These are phyloP conservation scores for Oryzias sinensis DNA, from an alignment of 2,797 vertebrate species.

Conservation along the genomic window DNA sequence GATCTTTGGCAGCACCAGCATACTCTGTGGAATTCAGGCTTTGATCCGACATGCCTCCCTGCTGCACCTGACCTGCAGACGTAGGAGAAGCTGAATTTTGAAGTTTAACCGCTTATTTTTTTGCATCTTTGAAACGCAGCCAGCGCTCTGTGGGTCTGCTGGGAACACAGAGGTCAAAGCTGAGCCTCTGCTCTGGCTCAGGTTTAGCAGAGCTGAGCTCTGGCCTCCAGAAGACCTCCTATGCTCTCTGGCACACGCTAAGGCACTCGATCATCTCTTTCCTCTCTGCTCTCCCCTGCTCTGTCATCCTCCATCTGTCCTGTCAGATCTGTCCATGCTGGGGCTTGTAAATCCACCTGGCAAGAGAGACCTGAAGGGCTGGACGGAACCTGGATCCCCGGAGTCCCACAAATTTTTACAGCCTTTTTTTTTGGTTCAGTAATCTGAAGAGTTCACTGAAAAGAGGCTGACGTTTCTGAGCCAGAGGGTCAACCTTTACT, in stretches of 20 bases:
- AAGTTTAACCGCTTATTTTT: conserved; percentile 49
- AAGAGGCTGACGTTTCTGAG: conserved; percentile 22
- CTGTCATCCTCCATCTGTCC: conserved; percentile 34
- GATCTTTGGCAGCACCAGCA: conserved; percentile 46
- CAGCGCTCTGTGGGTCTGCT: conserved; percentile 49
- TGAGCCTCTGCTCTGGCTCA: conserved; percentile 56
- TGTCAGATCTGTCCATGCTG: conserved; percentile 65
- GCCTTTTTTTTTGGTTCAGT: conserved; percentile 54
- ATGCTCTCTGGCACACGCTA: conserved; percentile 57
- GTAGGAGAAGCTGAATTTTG: conserved; percentile 17
- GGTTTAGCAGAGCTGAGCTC: conserved; percentile 34
- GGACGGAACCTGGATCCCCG: conserved; percentile 48
- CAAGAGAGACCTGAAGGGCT: conserved; percentile 57
- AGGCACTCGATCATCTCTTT: conserved; percentile 59
- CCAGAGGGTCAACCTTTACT: conserved; percentile 48
- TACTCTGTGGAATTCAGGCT: conserved; percentile 18
- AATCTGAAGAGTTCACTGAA: conserved; percentile 57
- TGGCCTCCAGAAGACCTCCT: conserved; percentile 63
- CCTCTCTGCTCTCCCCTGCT: conserved; percentile 17
- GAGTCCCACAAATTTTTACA: conserved; percentile 61
- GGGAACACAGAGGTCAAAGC: conserved; percentile 49
- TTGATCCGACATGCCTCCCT: conserved; percentile 24
- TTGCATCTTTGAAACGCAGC: conserved; percentile 46
- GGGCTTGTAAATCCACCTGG: conserved; percentile 69
- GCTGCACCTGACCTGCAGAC: conserved; percentile 56